Conservation (phyloP, 2,888 invertebrate genomes). For the Hydropsyche betteni region DNA sequence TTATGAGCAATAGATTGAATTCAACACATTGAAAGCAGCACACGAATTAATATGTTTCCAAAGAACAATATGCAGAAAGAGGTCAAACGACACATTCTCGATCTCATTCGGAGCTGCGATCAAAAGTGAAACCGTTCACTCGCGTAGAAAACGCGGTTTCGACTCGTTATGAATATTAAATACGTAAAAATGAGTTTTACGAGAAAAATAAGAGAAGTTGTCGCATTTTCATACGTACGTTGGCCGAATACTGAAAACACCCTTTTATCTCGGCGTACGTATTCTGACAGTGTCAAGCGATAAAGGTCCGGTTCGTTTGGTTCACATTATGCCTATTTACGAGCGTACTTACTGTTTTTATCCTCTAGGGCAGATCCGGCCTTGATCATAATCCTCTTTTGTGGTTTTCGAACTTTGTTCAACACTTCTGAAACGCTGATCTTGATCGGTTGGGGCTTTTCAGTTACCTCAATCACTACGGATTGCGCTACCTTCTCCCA, state of each 20-base stretch:
- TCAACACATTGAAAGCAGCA: too few relatives aligned
- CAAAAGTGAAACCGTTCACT: slow-evolving; percentile 39
- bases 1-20: too few relatives aligned
- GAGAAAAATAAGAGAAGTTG: too few relatives aligned
- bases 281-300: too few relatives aligned
- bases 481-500: slow-evolving; percentile 82
- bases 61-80: neutral
- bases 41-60: too few relatives aligned
- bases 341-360: slow-evolving; percentile 69
- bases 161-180: slow-evolving; percentile 21
- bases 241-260: too few relatives aligned
- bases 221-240: too few relatives aligned
- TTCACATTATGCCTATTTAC: too few relatives aligned
- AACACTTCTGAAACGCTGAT: slow-evolving; percentile 79
- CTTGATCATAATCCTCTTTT: slow-evolving; percentile 67
- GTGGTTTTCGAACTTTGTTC: slow-evolving; percentile 73
- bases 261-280: too few relatives aligned
- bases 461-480: slow-evolving; percentile 65
- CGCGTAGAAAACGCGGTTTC: slow-evolving; percentile 32
- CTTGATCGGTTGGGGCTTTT: slow-evolving; percentile 80
- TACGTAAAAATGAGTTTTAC: neutral
- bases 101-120: slow-evolving; percentile 22
- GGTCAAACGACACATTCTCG: slow-evolving; percentile 34
- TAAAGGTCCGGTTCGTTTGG: too few relatives aligned
- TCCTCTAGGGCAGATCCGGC: slow-evolving; percentile 63